Evolutionary conservation across 2,888 invertebrate species (phyloP).

Genomic region (Lottia scabra): DNA sequence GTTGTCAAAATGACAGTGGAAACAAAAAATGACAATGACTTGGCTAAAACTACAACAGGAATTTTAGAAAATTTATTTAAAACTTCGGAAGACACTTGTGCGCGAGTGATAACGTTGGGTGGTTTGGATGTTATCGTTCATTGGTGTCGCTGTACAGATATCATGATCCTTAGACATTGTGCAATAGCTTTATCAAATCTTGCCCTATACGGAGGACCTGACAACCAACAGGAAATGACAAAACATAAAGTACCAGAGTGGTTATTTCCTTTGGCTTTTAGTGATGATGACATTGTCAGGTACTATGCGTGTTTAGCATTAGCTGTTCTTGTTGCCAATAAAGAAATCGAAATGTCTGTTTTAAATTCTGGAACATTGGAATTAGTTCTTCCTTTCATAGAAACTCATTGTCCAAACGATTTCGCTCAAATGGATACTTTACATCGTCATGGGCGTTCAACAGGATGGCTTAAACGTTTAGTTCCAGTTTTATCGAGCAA

Average conservation of each 20-base stretch:
- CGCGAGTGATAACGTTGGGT: constrained; percentile 90
- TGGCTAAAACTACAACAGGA: constrained; percentile 60
- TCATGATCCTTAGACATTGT: constrained; percentile 91
- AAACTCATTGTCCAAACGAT: constrained; percentile 91
- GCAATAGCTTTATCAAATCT: constrained; percentile 96
- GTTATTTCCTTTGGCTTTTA: constrained; percentile 97
- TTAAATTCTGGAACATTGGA: constrained; percentile 94
- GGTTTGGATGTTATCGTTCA: constrained; percentile 93
- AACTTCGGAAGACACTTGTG: constrained; percentile 95
- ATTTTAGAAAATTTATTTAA: constrained; percentile 80
- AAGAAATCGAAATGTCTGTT: constrained; percentile 97
- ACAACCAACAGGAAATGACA: constrained; percentile 98
- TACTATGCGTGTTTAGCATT: constrained; percentile 99
- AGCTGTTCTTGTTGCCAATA: constrained; percentile 94
- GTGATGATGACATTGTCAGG: constrained; percentile 84
- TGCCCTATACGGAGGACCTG: constrained; percentile 95
- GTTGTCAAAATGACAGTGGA: constrained; percentile 89
- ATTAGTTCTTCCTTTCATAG: constrained; percentile 96
- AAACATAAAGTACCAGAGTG: constrained; percentile 81
- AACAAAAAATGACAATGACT: constrained; percentile 83
- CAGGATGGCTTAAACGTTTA: constrained; percentile 91
- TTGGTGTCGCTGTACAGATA: constrained; percentile 92
- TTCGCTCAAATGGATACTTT: constrained; percentile 83
- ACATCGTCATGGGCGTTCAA: constrained; percentile 95
- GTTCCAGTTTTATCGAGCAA: constrained; percentile 96